A percentile compares a stretch with the other conserved stretches of the same genome.
Evolutionary conservation across 2,888 invertebrate genomes (phyloP).

Genomic region (Sminthurinus aureus): DNA sequence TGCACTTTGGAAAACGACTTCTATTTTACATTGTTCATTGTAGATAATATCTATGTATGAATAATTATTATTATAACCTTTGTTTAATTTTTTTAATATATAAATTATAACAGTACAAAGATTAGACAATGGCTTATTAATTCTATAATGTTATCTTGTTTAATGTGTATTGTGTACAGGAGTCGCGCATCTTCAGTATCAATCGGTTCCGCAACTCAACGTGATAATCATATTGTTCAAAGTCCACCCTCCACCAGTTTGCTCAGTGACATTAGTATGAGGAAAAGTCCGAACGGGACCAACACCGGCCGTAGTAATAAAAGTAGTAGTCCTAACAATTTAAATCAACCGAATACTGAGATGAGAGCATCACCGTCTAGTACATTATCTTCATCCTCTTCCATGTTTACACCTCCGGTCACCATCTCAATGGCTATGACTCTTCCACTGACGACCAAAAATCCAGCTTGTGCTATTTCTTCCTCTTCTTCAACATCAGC

Average conservation of each 20-base stretch:
- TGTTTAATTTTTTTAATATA: too few species aligned
- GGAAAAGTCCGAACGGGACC: conserved; percentile 12
- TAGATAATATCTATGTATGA: too few species aligned
- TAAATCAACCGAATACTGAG: conserved; percentile 6
- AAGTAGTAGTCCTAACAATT: conserved; percentile 11
- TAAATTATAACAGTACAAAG: too few species aligned
- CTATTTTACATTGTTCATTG: neutral
- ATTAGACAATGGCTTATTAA: neutral
- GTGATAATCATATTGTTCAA: conserved; percentile 37
- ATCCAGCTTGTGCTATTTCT: neutral
- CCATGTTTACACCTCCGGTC: neutral
- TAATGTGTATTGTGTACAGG: conserved; percentile 40
- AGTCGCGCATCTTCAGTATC: conserved; percentile 55
- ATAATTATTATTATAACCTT: too few species aligned
- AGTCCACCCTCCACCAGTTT: conserved; percentile 33
- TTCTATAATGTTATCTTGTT: neutral
- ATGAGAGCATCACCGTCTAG: conserved; percentile 5
- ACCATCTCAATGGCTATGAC: conserved; percentile 7
- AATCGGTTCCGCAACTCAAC: conserved; percentile 25
- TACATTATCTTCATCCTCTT: neutral
- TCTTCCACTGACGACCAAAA: neutral
- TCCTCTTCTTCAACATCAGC: conserved; percentile 15
- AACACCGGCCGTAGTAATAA: conserved; percentile 32
- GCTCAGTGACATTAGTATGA: conserved; percentile 29
- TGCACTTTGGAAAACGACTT: neutral